These are phyloP conservation scores for Channa striata DNA, from an alignment of 2,797 vertebrate species.

Conservation along the genomic window DNA sequence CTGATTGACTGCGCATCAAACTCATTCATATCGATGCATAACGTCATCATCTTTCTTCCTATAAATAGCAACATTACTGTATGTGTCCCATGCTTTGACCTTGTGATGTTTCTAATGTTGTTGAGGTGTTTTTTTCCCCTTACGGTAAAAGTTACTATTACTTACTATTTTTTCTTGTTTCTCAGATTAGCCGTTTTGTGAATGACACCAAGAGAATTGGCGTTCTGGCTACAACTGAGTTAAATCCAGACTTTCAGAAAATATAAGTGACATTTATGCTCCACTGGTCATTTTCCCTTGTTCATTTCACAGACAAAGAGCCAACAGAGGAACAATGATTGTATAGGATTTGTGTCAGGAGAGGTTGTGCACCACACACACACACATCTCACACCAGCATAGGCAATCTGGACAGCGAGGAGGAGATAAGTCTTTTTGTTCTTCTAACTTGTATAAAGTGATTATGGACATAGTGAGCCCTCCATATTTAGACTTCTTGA, in stretches of 20 bases:
- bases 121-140: slow-evolving; percentile 42
- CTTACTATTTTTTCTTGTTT: slow-evolving; percentile 31
- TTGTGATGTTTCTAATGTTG: slow-evolving; percentile 15
- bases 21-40: slow-evolving; percentile 30
- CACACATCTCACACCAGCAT: slow-evolving; percentile 55
- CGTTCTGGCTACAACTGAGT: slow-evolving; percentile 57
- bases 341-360: slow-evolving; percentile 37
- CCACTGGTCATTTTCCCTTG: slow-evolving; percentile 36
- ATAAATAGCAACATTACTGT: slow-evolving; percentile 13
- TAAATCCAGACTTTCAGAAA: slow-evolving; percentile 50
- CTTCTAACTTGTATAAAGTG: slow-evolving; percentile 86
- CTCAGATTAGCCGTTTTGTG: slow-evolving; percentile 34
- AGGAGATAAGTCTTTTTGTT: slow-evolving; percentile 82
- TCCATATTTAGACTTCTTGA: slow-evolving; percentile 89
- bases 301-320: slow-evolving; percentile 24
- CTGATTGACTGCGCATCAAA: slow-evolving; percentile 14
- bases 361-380: slow-evolving; percentile 34
- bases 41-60: slow-evolving; percentile 26
- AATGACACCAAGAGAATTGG: slow-evolving; percentile 62
- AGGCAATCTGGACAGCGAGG: slow-evolving; percentile 75
- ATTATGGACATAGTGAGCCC: slow-evolving; percentile 83
- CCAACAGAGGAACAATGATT: slow-evolving; percentile 33
- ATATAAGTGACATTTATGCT: slow-evolving; percentile 54
- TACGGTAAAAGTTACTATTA: slow-evolving; percentile 27
- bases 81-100: slow-evolving; percentile 17